phyloP scores from a whole-genome alignment of 1,140 invertebrate species.

The Zaprionus gabonicus region DNA sequence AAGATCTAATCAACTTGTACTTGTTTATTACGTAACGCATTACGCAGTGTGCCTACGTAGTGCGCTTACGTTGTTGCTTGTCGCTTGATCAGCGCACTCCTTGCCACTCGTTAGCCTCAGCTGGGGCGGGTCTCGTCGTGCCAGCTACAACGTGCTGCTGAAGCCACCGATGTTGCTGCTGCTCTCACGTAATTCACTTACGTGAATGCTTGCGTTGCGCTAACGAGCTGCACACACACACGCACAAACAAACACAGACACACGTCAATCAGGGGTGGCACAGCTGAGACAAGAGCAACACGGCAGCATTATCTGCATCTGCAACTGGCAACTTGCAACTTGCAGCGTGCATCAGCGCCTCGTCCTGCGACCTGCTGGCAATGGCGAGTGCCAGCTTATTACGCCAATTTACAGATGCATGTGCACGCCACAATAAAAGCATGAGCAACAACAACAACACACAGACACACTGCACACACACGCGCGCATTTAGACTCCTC shows the following conservation, averaged over 20 bases:
- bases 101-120: not conserved
- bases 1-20: not conserved
- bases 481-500: constrained; percentile 4
- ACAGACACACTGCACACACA: not conserved
- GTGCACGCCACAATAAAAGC: constrained; percentile 26
- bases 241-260: not conserved
- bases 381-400: constrained; percentile 51
- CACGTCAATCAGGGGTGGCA: constrained; percentile 34
- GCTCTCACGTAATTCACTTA: constrained; percentile 32
- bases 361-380: constrained; percentile 7
- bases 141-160: not conserved
- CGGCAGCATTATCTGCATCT: constrained; percentile 23
- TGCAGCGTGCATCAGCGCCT: not conserved
- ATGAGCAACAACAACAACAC: constrained; percentile 10
- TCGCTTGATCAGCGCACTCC: not conserved
- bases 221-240: constrained; percentile 5
- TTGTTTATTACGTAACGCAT: not conserved
- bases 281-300: not conserved
- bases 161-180: not conserved
- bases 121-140: not conserved
- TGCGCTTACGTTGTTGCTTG: not conserved
- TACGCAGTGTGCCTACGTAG: not conserved
- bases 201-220: constrained; percentile 38
- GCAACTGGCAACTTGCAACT: not conserved
- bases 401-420: constrained; percentile 57